Base-by-base conservation (phyloP, 2,888 invertebrate species). In the Eulithis testata region DNA sequence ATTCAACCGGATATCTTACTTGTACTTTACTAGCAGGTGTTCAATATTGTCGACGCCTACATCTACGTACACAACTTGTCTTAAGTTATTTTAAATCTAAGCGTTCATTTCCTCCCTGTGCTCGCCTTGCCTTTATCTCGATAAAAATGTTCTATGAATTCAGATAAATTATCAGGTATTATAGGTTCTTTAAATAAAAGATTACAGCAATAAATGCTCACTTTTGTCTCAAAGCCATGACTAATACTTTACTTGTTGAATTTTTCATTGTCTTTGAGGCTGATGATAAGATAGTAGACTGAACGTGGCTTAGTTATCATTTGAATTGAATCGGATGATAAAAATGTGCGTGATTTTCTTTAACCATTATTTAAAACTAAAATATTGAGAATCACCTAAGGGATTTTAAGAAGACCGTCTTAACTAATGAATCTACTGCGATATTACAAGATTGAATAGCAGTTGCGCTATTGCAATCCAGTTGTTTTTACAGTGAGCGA, bases 241-340 rank as follows among this genome's bases (percentile, higher is more conserved):
- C 73, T 77, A 81, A 80, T 81, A 72, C 73, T 65, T 75, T 69
- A 66, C 31, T 80, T 80, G 81, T 76, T 77, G 66, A 75, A 83
- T 77, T 83, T 83, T 82, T 81, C 81, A 85, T 87, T 88, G 86
- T 82, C 72, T 71, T 67, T 14, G 12, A 63, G 78, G 81, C 84
- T 85, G 85, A 50, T 77, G 90, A 89, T 88, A 87, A 88, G 87
- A 89, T 87, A 85, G 80, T 75, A 70, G 66, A 71, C 72, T 76
- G 77, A 78, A 80, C 77, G 71, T 74, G 66, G 55, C 70, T 52
- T 21, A 57, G 68, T 75, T 73, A 71, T 73, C 72, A 69, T 71
- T 72, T 71, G 64, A 67, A 70, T 73, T 64, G 63, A 69, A 66
- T 67, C 27, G 36, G 47, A 50, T 63, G 14, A 63, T 56, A 50